phyloP scores from a whole-genome alignment of 92 coral and sea anemone genomes.

The Isaurus tuberculatus region DNA sequence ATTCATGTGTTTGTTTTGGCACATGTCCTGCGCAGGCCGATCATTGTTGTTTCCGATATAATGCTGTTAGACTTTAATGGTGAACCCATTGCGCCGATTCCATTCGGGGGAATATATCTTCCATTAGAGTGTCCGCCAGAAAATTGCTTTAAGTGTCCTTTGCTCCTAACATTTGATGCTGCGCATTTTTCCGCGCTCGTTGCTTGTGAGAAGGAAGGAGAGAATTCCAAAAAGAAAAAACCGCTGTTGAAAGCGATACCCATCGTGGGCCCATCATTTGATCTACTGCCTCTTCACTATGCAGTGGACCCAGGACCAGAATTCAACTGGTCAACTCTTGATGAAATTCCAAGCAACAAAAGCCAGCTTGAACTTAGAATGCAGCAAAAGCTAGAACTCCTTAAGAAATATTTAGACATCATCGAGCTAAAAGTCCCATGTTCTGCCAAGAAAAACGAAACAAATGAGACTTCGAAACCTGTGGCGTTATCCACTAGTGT shows the following conservation, averaged over 20 bases:
- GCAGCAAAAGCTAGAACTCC: constrained; percentile 68
- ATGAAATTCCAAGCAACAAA: constrained; percentile 56
- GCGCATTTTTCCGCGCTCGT: constrained; percentile 96
- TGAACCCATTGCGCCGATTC: constrained; percentile 93
- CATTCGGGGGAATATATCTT: constrained; percentile 95
- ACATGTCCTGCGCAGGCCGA: constrained; percentile 92
- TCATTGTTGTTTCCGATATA: constrained; percentile 86
- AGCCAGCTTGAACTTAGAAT: constrained; percentile 61
- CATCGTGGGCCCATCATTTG: constrained; percentile 76
- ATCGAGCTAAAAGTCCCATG: constrained; percentile 65
- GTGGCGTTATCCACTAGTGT: constrained; percentile 1
- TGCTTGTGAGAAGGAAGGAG: constrained; percentile 60
- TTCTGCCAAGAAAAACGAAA: constrained; percentile 57
- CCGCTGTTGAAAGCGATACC: constrained; percentile 72
- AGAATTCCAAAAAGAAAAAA: constrained; percentile 40
- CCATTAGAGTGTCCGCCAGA: constrained; percentile 89
- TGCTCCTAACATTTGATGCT: constrained; percentile 88
- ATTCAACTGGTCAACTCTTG: constrained; percentile 78
- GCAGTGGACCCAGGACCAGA: constrained; percentile 84
- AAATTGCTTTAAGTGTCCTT: constrained; percentile 75
- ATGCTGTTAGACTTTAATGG: constrained; percentile 89
- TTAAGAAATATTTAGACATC: constrained; percentile 80
- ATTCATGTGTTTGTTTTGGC: constrained; percentile 95
- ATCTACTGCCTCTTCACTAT: constrained; percentile 81
- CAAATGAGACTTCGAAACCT: constrained; percentile 6